Conservation (phyloP, 1,140 invertebrate species). For the Andrena cerasifolii region DNA sequence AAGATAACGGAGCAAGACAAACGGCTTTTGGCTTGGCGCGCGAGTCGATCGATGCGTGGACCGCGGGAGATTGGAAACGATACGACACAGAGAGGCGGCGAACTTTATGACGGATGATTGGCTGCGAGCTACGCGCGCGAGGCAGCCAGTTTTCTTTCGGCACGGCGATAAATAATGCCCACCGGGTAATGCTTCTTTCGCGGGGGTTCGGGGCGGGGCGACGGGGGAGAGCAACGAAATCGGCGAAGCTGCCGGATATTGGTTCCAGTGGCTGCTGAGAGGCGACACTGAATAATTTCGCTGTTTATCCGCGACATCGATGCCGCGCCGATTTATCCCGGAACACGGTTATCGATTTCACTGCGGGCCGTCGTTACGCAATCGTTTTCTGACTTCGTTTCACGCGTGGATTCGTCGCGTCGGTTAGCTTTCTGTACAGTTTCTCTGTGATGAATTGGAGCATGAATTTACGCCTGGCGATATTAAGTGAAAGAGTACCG, state of each 20-base stretch:
- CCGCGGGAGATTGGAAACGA: constrained; percentile 17
- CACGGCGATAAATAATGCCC: constrained; percentile 22
- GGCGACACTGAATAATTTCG: constrained; percentile 48
- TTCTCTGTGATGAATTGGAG: no score
- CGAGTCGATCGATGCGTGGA: constrained; percentile 18
- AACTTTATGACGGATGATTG: constrained; percentile 55
- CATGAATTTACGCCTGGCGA: no score
- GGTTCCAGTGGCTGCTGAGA: background rate
- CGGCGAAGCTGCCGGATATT: constrained; percentile 30
- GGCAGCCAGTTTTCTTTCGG: constrained; percentile 43
- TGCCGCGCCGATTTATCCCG: constrained; percentile 33
- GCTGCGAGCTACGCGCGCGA: background rate
- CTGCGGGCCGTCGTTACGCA: constrained; percentile 12
- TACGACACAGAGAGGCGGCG: constrained; percentile 30
- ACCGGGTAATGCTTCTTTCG: background rate
- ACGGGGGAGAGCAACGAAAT: constrained; percentile 10
- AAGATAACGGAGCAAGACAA: constrained; percentile 13
- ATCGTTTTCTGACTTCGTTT: constrained; percentile 35
- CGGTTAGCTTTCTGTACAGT: no score
- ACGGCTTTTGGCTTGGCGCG: background rate
- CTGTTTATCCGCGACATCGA: constrained; percentile 37
- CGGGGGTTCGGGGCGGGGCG: background rate
- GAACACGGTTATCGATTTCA: constrained; percentile 32
- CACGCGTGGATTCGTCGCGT: no score
- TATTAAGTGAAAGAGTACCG: no score